phyloP scores from a whole-genome alignment of 2,888 invertebrate species.

The Hirtodrosophila duncani region DNA sequence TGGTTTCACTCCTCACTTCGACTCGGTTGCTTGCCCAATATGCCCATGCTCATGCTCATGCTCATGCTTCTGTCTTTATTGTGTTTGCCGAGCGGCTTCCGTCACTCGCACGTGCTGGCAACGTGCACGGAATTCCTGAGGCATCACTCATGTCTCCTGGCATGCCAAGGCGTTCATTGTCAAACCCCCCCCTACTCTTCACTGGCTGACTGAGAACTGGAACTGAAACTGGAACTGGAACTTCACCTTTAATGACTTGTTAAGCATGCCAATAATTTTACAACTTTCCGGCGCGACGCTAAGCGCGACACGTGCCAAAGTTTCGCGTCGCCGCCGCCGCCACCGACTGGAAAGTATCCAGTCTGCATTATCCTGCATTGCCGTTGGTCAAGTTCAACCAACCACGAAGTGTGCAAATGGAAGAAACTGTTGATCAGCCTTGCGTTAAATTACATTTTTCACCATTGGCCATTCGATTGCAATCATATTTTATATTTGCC shows the following conservation, averaged over 20 bases:
- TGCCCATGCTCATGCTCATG: slow-evolving; percentile 28
- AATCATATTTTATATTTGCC: slow-evolving; percentile 54
- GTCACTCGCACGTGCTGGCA: slow-evolving; percentile 71
- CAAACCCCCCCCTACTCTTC: too few species aligned
- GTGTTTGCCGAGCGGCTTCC: slow-evolving; percentile 43
- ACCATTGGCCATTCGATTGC: slow-evolving; percentile 19
- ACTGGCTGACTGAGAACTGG: slow-evolving; percentile 4
- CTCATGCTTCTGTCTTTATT: slow-evolving; percentile 34
- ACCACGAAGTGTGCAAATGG: slow-evolving; percentile 30
- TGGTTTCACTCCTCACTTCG: slow-evolving; percentile 23
- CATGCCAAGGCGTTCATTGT: slow-evolving; percentile 49
- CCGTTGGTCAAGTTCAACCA: slow-evolving; percentile 60
- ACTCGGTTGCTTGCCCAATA: slow-evolving; percentile 35
- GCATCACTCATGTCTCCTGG: slow-evolving; percentile 42
- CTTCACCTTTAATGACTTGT: slow-evolving; percentile 55
- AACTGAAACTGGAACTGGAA: slow-evolving; percentile 20
- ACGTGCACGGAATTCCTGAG: slow-evolving; percentile 75
- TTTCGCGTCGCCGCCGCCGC: slow-evolving; percentile 49
- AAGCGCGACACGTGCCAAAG: slow-evolving; percentile 51
- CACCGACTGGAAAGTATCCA: slow-evolving; percentile 14
- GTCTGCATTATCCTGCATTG: slow-evolving; percentile 15
- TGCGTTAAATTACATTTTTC: slow-evolving; percentile 77
- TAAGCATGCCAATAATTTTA: slow-evolving; percentile 72
- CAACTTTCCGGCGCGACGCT: slow-evolving; percentile 47
- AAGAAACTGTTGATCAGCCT: slow-evolving; percentile 62